Evolutionary conservation across 2,888 invertebrate genomes (phyloP).

Genomic region (Pharmacophagus antenor): DNA sequence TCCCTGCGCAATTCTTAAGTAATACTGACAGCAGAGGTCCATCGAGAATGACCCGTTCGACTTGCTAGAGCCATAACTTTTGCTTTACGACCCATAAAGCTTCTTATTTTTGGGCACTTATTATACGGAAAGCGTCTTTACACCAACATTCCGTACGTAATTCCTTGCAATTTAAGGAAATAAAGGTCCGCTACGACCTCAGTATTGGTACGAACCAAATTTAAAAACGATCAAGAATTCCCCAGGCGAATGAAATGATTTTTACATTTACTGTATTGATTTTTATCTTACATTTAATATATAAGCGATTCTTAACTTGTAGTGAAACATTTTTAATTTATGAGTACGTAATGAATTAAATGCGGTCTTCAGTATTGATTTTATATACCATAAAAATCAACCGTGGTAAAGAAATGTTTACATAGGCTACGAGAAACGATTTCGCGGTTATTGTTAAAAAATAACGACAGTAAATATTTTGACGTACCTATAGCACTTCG

Average conservation of each 20-base stretch:
- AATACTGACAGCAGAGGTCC: slow-evolving; percentile 41
- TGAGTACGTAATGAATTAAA: no score
- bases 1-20: slow-evolving; percentile 11
- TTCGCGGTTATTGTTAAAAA: no score
- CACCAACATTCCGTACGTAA: slow-evolving; percentile 27
- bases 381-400: no score
- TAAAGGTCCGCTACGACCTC: slow-evolving; percentile 22
- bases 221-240: slow-evolving; percentile 9
- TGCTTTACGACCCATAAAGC: slow-evolving; percentile 68
- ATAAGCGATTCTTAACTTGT: no score
- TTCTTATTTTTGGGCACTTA: slow-evolving; percentile 62
- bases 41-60: slow-evolving; percentile 50
- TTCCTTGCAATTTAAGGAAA: slow-evolving; percentile 28
- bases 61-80: slow-evolving; percentile 57
- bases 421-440: no score
- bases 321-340: no score
- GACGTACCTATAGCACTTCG: no score
- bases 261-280: not conserved
- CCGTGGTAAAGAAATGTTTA: no score
- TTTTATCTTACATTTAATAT: not conserved
- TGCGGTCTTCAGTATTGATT: no score
- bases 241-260: not conserved
- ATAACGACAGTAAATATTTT: no score
- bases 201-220: slow-evolving; percentile 18
- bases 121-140: slow-evolving; percentile 57